Conservation (phyloP, 2,113 vertebrate species). For the Aegithalos caudatus region DNA sequence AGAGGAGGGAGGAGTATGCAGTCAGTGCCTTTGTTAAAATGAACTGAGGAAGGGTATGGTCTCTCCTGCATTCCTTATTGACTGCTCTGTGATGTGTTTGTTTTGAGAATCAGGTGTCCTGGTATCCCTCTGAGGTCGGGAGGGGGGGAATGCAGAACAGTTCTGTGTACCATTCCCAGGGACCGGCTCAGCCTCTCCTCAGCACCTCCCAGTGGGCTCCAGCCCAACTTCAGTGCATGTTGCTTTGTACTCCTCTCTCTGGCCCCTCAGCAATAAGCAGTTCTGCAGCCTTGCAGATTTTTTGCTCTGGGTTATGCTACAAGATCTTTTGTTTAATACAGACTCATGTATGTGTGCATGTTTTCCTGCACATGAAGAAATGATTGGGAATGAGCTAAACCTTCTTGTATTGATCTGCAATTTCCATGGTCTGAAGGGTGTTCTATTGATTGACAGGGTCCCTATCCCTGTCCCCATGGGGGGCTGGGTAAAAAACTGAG, state of each 20-base stretch:
- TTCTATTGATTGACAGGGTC: neutral
- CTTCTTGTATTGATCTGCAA: neutral
- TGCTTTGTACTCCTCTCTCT: neutral
- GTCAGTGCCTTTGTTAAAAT: neutral
- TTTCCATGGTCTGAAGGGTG: neutral
- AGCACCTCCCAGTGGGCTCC: fast-evolving
- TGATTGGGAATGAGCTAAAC: neutral
- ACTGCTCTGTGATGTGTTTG: neutral
- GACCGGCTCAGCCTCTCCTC: neutral
- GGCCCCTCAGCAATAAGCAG: neutral
- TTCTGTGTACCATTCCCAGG: too few species aligned
- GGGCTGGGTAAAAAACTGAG: neutral
- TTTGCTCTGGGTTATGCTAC: neutral
- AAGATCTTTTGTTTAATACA: neutral
- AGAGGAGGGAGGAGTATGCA: neutral
- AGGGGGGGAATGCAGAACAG: fast-evolving
- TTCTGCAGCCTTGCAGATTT: neutral
- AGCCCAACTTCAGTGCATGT: neutral
- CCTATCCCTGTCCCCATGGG: fast-evolving
- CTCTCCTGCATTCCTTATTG: neutral
- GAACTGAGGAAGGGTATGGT: too few species aligned
- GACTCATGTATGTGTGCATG: fast-evolving
- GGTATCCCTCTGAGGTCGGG: neutral
- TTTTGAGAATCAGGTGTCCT: neutral
- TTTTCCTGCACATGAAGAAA: neutral